A percentile compares a stretch with the other conserved stretches of the same genome.
Evolutionary conservation across 2,797 vertebrate genomes (phyloP).

Genomic region (Hemibagrus guttatus): DNA sequence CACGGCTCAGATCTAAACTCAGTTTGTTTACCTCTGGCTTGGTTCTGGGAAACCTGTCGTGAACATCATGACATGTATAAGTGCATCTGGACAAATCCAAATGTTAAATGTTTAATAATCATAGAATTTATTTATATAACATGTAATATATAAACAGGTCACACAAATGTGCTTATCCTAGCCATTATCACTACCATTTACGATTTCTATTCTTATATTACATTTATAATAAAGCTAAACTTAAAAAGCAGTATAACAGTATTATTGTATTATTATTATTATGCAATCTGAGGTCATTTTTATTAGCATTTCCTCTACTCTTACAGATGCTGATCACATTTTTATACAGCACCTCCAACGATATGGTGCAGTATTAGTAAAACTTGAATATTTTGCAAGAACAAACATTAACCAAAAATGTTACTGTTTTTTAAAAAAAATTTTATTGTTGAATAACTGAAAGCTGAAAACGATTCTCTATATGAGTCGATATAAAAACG

Average conservation of each 20-base stretch:
- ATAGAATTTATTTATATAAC: not conserved
- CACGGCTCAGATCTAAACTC: slow-evolving; percentile 64
- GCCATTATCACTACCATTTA: not conserved
- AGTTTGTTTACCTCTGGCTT: slow-evolving; percentile 63
- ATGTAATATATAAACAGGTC: not conserved
- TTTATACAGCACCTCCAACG: not conserved
- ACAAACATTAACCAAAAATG: not conserved
- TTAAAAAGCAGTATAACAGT: not conserved
- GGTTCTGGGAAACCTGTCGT: slow-evolving; percentile 75
- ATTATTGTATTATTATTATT: not conserved
- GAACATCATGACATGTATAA: slow-evolving; percentile 14
- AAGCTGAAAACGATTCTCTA: not conserved
- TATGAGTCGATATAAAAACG: not conserved
- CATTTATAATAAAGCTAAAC: not conserved
- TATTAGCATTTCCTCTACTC: not conserved
- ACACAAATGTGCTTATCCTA: not conserved
- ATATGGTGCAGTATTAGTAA: not conserved
- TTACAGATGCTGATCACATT: not conserved
- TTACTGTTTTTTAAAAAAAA: too few species aligned
- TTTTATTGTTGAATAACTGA: not conserved
- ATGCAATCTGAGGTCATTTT: not conserved
- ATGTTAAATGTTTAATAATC: not conserved
- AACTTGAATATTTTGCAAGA: not conserved
- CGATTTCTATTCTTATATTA: not conserved
- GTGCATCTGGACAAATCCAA: not conserved